phyloP scores from a whole-genome alignment of 2,888 invertebrate genomes.

The Thecophora atra region DNA sequence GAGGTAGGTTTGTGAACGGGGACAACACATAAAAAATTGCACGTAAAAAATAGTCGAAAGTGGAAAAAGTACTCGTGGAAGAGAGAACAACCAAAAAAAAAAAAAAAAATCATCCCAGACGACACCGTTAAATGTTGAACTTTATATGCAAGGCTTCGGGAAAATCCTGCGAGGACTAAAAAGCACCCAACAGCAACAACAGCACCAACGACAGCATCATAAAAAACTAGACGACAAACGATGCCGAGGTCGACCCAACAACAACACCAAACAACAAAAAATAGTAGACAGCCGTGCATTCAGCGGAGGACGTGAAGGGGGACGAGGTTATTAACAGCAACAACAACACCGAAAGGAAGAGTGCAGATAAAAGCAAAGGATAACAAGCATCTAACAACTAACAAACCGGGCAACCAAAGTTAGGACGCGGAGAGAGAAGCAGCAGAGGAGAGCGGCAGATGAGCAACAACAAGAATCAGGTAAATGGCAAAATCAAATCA shows the following conservation, averaged over 20 bases:
- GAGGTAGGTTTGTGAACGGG: background rate
- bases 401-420: conserved; percentile 30
- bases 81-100: conserved; percentile 15
- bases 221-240: conserved; percentile 18
- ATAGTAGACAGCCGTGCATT: conserved; percentile 25
- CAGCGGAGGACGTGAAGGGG: background rate
- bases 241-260: conserved; percentile 22
- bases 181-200: conserved; percentile 25
- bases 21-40: background rate
- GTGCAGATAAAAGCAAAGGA: conserved; percentile 24
- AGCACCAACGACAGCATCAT: conserved; percentile 30
- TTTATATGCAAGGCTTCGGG: conserved; percentile 37
- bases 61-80: background rate
- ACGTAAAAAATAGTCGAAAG: conserved; percentile 16
- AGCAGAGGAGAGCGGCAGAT: background rate
- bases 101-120: conserved; percentile 30
- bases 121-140: conserved; percentile 39
- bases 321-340: conserved; percentile 30
- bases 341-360: conserved; percentile 18
- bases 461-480: conserved; percentile 41
- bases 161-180: conserved; percentile 33
- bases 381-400: conserved; percentile 33
- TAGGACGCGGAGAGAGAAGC: conserved; percentile 8
- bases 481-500: conserved; percentile 54
- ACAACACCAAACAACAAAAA: conserved; percentile 34